phyloP scores from a whole-genome alignment of 2,797 vertebrate genomes.

The Lates japonicus region DNA sequence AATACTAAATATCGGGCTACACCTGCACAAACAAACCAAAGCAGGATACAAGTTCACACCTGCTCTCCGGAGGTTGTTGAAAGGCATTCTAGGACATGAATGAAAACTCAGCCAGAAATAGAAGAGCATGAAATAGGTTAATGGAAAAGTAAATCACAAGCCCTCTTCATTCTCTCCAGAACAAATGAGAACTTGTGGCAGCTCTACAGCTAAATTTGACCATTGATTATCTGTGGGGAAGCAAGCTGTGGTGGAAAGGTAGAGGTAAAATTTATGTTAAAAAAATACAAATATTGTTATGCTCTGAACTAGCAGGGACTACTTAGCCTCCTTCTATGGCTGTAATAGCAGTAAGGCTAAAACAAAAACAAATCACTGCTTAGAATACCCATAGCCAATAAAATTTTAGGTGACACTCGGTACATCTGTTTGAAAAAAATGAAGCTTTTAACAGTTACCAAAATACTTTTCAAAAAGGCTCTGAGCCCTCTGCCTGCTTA shows the following conservation, averaged over 20 bases:
- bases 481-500: background rate
- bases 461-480: background rate
- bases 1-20: conserved; percentile 2
- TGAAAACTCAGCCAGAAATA: conserved; percentile 24
- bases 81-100: conserved; percentile 2
- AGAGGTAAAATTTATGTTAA: background rate
- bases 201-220: background rate
- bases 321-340: background rate
- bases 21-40: conserved; percentile 37
- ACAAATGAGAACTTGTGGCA: background rate
- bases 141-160: conserved; percentile 31
- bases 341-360: background rate
- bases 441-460: background rate
- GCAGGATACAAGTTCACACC: conserved; percentile 12
- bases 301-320: background rate
- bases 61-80: conserved; percentile 8
- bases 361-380: background rate
- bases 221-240: background rate
- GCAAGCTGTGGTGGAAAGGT: background rate
- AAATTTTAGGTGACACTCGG: background rate
- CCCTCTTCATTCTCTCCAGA: conserved; percentile 3
- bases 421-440: background rate
- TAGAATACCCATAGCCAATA: background rate
- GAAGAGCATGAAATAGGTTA: conserved; percentile 26
- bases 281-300: background rate